Base-by-base conservation (phyloP, 2,797 vertebrate genomes). In the Mustela erminea region DNA sequence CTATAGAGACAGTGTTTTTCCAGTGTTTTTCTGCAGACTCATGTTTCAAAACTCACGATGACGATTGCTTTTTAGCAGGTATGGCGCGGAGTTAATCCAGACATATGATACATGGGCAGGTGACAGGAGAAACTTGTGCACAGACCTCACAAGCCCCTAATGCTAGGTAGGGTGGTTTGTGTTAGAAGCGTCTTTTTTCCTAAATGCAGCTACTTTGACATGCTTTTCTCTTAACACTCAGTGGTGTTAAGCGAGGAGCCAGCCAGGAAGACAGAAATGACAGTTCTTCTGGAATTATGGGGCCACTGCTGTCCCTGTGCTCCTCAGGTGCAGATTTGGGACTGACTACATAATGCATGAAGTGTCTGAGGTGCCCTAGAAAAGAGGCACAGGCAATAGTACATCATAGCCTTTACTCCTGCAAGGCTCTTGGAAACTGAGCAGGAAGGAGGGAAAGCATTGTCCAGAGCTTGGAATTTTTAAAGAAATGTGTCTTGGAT, bases 1-100 rank as follows among this genome's bases (percentile, higher is more conserved):
- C 38, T 27, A 21, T 64, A 91, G 74, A 87, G 83, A 81, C 21
- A 35, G 2, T 82, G 38, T 84, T 86, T 87, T 86, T 93, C 56
- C 17, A 49, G 49, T 49, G 49, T 49, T 49, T 49, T 49, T 49
- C 89, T 68, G 27, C 52, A n/a, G n/a, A 58, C 56, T 52, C 9
- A 2, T 15, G n/a, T 78, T 78, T 68, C n/a, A 80, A 77, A 85
- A 62, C 54, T 82, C 68, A 46, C 3, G 66, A 2, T 80, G 85
- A 38, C 14, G 6, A 23, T 77, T 90, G 72, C 38, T 68, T 62
- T 70, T 78, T 14, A 70, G 70, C 29, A 5, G 32, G 21, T 23
- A 9, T 93, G 87, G 41, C n/a, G 82, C 75, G 49, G 82, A 82
- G 56, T 87, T 93, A 90, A 41, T 52, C 74, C 75, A 95, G 64